Base-by-base conservation (phyloP, 2,797 vertebrate genomes). In the Babyrousa celebensis region DNA sequence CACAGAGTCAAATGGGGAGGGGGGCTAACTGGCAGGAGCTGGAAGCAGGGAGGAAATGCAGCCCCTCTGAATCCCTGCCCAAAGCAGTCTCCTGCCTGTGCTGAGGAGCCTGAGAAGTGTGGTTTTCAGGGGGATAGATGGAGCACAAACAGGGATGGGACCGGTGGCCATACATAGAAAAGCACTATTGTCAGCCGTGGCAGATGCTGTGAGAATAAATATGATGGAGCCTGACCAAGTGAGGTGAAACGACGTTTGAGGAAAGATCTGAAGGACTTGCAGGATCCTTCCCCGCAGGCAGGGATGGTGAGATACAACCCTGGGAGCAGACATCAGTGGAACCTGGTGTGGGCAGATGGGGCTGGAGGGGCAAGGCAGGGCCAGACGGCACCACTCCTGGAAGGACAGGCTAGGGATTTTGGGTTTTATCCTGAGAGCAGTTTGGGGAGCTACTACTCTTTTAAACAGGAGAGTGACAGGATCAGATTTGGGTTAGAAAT, bases 371-470 rank as follows among this genome's bases (percentile, higher is more conserved):
- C 12, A 25, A n/a, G 23, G 67, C 56, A 48, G 77, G 70, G 5
- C 32, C 52, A 62, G 25, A 71, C 16, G 1, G 1, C 14, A 36
- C 36, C 23, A 43, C 21, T 16, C 48, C 21, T 67, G 70, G 36
- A 87, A 77, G 74, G 52, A 67, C 27, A 62, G 67, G 18, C 40
- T n/a, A n/a, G 60, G 43, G 80, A 58, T 25, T 25, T 27, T 0
- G 71, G 23, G 8, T 94, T 89, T 92, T 48, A 56, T 71, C 21
- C 62, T 18, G 54, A 89, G 20, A 71, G 25, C 70, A 71, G 40
- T 60, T 72, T 14, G 25, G 52, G 20, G 72, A 75, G 54, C 43
- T 56, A 36, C 11, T n/a, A 36, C 36, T 36, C 36, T 91, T 82
- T 78, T 72, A 70, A 70, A n/a, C 25, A 91, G 23, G 27, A 52